These are phyloP conservation scores for Choreutis nemorana DNA, from an alignment of 2,888 invertebrate species.

Conservation along the genomic window DNA sequence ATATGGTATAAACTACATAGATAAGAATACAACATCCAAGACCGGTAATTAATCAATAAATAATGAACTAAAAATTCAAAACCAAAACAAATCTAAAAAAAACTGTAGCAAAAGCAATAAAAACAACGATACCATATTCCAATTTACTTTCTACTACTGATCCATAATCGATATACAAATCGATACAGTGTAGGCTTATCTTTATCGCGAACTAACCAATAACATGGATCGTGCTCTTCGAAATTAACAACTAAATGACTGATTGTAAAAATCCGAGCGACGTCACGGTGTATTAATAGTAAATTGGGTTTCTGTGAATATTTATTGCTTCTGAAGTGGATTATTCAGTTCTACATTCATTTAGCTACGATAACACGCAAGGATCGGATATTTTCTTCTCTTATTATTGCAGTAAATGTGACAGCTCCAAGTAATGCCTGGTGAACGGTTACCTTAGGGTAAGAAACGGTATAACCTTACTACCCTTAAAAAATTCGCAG, in stretches of 20 bases:
- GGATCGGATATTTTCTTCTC: too few species aligned
- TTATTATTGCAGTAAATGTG: too few species aligned
- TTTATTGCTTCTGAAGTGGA: too few species aligned
- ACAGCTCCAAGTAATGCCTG: too few species aligned
- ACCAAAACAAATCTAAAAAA: constrained; percentile 8
- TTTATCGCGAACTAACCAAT: constrained; percentile 37
- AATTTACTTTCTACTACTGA: too few species aligned
- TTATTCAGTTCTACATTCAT: constrained; percentile 35
- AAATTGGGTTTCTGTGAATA: constrained; percentile 63
- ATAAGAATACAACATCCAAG: too few species aligned
- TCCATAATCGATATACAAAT: constrained; percentile 12
- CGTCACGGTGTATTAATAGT: constrained; percentile 58
- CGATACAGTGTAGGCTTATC: constrained; percentile 13
- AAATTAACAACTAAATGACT: constrained; percentile 62
- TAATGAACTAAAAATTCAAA: constrained; percentile 6
- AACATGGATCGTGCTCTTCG: constrained; percentile 60
- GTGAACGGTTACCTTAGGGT: too few species aligned
- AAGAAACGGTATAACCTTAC: too few species aligned
- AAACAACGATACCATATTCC: constrained; percentile 5
- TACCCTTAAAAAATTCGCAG: too few species aligned
- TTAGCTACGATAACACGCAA: constrained; percentile 49
- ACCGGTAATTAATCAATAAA: constrained; percentile 5
- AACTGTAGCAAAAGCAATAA: constrained; percentile 8
- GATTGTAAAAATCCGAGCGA: constrained; percentile 52
- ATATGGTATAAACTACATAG: too few species aligned